Evolutionary conservation across 30 jellyfish, hydroid and myxozoan species (phyloP), one percentile per base, ranked within the genome.

Genomic region (Euphysa ruthae): DNA sequence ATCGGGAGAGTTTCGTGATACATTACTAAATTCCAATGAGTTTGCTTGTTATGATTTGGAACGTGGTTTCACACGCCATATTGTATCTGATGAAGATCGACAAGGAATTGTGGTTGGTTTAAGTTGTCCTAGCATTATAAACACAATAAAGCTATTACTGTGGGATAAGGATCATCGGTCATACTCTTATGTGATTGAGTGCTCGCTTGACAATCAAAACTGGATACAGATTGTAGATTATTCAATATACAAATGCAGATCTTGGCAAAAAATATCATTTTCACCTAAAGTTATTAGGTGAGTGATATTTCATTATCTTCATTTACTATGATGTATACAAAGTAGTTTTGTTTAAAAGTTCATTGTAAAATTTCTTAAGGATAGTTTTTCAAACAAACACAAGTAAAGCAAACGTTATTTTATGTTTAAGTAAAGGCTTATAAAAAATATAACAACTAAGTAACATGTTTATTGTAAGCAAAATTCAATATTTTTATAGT

Each of bases 151-250:
- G 55, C 62, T 85, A 13, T 52, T 71, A 23, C 61, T 85, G 35
- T 85, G 96, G 96, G 96, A 85, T 51, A 55, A 70, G 35, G 96
- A 85, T 52, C 77, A 61, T 14, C 55, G 96, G 31, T 77, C 86
- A 4, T 85, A 85, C 55, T 85, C 96, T 1, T 85, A 85, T 63
- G 27, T 51, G 25, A 44, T 85, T 31, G 93, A 77, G 46, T 62
- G 78, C 72, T 85, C 96, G 3, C 63, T 85, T 44, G 92, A 85
- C 38, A 63, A 78, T 10, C 58, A 70, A 58, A 82, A 85, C 16
- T 85, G 96, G 96, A 46, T 78, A 0, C 66, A 66, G 49, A 32
- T 85, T 26, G 50, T 65, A 1, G 96, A 85, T 62, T 85, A 85
- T 70, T 70, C 93, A 1, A 31, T 32, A 28, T 73, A 70, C 38